Evolutionary conservation across 2,797 vertebrate species (phyloP), one percentile per base, ranked within the genome.

Genomic region (Okamejei kenojei): DNA sequence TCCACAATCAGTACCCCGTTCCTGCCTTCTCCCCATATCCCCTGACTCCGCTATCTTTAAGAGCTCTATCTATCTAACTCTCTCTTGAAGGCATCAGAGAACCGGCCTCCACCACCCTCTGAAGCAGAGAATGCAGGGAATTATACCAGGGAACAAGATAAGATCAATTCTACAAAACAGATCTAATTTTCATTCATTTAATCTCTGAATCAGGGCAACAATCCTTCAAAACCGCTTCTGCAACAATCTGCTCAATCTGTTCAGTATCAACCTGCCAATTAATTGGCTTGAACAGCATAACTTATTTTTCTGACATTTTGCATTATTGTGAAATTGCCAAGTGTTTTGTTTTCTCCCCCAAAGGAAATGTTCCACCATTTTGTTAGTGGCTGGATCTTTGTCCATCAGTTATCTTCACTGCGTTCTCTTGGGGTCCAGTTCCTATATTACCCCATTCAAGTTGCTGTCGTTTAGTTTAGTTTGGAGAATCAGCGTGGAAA

Each of bases 131-230:
- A 45, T 45, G 2, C 45, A 45, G 45, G 45, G 45, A 45, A 2
- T 45, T 1, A 7, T 86, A 32, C 61, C n/a, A 68, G 29, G 19
- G n/a, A 88, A 21, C 84, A 17, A 21, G 63, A n/a, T 88, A 35
- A 68, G 61, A 63, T 29, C 13, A 86, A 63, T 35, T 19, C 61
- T 68, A 19, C n/a, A 23, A 32, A 61, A 35, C 65, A 63, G 68
- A 65, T 21, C n/a, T 65, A n/a, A 35, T 68, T 88, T 35, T 19
- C 61, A 88, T 88, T 88, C 84, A 35, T 32, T 88, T 88, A 88
- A 88, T 88, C 61, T 21, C 2, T 32, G 32, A 88, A 82, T n/a
- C 61, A 65, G 29, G 32, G 19, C 32, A 8, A 65, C 63, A 86
- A 61, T 61, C 23, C 26, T n/a, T 32, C 0, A 88, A 65, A 65